phyloP scores from a whole-genome alignment of 1,140 invertebrate species.

The Ridgeia piscesae region DNA sequence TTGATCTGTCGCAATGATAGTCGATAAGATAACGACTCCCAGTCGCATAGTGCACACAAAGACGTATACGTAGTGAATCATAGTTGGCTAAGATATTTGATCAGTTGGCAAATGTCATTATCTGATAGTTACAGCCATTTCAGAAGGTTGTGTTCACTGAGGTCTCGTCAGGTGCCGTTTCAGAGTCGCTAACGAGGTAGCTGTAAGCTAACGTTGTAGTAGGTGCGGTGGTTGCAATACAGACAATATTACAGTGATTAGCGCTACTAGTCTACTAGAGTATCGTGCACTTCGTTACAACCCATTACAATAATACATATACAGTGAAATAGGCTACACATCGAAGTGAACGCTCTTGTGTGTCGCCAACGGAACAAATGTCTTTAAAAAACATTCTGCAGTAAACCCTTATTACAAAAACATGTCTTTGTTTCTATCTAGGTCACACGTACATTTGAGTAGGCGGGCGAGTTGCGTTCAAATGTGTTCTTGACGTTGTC shows the following conservation, averaged over 20 bases:
- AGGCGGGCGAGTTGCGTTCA: not conserved
- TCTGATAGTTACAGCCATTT: not conserved
- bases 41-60: not conserved
- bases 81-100: not conserved
- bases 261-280: too few relatives aligned
- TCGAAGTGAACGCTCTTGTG: not conserved
- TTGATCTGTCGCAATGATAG: conserved; percentile 18
- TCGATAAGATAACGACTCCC: not conserved
- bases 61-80: not conserved
- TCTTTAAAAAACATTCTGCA: not conserved
- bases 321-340: not conserved
- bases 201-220: too few relatives aligned
- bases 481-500: conserved; percentile 41
- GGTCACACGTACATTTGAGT: not conserved
- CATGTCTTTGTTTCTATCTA: not conserved
- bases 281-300: not conserved
- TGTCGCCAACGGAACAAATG: not conserved
- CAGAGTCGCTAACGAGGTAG: too few relatives aligned
- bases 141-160: too few relatives aligned
- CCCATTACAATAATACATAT: not conserved
- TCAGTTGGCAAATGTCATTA: not conserved
- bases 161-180: too few relatives aligned
- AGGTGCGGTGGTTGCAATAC: too few relatives aligned
- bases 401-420: not conserved
- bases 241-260: too few relatives aligned